A percentile compares a stretch with the other conserved stretches of the same genome.
These are phyloP conservation scores for Galeopterus variegatus DNA, from an alignment of 2,113 vertebrate species.

Conservation along the genomic window DNA sequence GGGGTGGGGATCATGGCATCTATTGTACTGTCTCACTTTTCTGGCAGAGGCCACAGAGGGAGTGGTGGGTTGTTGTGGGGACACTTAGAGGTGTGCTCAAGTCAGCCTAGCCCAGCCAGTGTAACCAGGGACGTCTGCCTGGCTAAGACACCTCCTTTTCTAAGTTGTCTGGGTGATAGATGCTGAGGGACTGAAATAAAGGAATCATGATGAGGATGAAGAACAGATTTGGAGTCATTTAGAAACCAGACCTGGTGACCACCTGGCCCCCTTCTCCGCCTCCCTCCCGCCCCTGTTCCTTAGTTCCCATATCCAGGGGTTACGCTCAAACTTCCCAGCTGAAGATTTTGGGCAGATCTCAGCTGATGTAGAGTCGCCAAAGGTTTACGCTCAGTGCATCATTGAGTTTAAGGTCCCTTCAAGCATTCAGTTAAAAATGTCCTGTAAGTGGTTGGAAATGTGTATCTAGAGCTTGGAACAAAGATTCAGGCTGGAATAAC, in stretches of 20 bases:
- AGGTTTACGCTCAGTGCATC: not conserved
- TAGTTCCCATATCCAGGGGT: not conserved
- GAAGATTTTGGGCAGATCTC: not conserved
- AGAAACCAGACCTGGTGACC: not conserved
- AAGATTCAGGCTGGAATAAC: not conserved
- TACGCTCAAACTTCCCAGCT: not conserved
- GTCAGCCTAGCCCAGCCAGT: not conserved
- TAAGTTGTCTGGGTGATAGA: not conserved
- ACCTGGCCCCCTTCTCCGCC: fast-evolving
- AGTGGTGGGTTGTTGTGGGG: not conserved
- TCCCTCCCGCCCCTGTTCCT: too few relatives aligned
- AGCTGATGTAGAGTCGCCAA: fast-evolving
- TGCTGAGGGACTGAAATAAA: not conserved
- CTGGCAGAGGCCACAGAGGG: not conserved
- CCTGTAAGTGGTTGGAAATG: not conserved
- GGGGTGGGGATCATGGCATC: not conserved
- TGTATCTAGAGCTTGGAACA: not conserved
- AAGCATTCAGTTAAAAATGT: not conserved
- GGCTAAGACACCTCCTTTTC: not conserved
- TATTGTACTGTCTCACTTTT: not conserved
- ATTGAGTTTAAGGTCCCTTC: not conserved
- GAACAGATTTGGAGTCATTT: not conserved
- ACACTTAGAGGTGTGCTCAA: too few relatives aligned
- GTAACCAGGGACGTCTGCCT: not conserved
- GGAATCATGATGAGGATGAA: fast-evolving